These are phyloP conservation scores for Rapana venosa DNA, from an alignment of 2,888 invertebrate genomes.

Conservation along the genomic window DNA sequence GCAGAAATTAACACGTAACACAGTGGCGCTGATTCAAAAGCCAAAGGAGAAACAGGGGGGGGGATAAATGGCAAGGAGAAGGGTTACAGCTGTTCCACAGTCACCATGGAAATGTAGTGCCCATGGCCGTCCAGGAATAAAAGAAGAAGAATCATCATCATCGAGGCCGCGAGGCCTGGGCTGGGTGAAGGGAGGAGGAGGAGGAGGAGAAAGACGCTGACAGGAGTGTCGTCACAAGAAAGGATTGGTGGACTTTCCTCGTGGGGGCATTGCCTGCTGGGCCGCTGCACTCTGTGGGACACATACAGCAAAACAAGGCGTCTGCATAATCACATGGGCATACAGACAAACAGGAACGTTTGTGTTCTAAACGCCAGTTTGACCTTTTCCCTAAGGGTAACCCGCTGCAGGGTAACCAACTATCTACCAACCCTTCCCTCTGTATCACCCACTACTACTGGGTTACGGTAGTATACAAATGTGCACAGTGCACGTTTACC, in stretches of 20 bases:
- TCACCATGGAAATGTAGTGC: not conserved
- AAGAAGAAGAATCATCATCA: not conserved
- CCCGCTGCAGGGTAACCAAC: too few relatives aligned
- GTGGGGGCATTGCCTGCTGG: slow-evolving; percentile 66
- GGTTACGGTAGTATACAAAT: too few relatives aligned
- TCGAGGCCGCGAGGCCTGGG: not conserved
- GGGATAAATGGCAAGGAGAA: not conserved
- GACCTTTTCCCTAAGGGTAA: too few relatives aligned
- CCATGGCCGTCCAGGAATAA: not conserved
- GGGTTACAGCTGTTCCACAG: not conserved
- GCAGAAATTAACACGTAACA: not conserved
- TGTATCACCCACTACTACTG: too few relatives aligned
- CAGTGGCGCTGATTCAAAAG: slow-evolving; percentile 19
- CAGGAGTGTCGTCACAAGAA: slow-evolving; percentile 69
- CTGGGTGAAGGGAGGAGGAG: not conserved
- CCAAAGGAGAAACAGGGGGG: not conserved
- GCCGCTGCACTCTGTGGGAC: slow-evolving; percentile 66
- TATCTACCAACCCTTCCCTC: too few relatives aligned
- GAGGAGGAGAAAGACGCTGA: not conserved
- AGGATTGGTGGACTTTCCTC: slow-evolving; percentile 70
- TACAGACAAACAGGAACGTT: too few relatives aligned
- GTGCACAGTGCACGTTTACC: too few relatives aligned
- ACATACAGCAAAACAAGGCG: slow-evolving; percentile 34
- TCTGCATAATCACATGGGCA: too few relatives aligned
- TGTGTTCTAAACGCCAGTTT: too few relatives aligned